Evolutionary conservation across 2,888 invertebrate species (phyloP).

Genomic region (Heliconius hortense): DNA sequence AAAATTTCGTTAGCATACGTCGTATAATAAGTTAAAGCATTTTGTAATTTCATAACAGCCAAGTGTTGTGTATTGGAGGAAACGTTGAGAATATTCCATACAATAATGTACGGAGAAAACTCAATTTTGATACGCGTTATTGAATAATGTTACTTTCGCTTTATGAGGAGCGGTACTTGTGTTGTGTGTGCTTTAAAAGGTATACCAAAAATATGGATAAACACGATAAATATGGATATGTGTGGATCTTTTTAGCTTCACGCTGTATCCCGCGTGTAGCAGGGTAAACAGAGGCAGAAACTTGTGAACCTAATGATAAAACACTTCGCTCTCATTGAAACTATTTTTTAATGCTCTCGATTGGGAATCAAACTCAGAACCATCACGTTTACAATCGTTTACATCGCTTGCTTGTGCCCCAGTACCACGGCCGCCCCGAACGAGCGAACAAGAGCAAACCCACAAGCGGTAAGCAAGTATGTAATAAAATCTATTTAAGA

Average conservation of each 20-base stretch:
- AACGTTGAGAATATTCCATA: slow-evolving; percentile 39
- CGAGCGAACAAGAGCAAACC: no score
- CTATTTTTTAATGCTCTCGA: background rate
- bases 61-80: slow-evolving; percentile 19
- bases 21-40: slow-evolving; percentile 11
- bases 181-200: background rate
- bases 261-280: no score
- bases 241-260: no score
- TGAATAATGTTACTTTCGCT: slow-evolving; percentile 37
- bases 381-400: background rate
- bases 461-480: no score
- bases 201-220: background rate
- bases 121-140: slow-evolving; percentile 38
- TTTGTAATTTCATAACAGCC: slow-evolving; percentile 13
- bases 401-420: background rate
- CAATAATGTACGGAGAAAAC: slow-evolving; percentile 37
- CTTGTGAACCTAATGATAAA: no score
- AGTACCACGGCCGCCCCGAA: no score
- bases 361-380: background rate
- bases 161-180: slow-evolving; percentile 17
- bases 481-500: background rate
- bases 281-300: no score
- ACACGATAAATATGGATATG: no score
- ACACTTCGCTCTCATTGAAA: no score
- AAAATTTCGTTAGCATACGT: slow-evolving; percentile 36